Percentiles rank a stretch among this genome's conserved stretches.
These are phyloP conservation scores for Rhopalosiphum padi DNA, from an alignment of 1,140 invertebrate genomes.

Conservation along the genomic window DNA sequence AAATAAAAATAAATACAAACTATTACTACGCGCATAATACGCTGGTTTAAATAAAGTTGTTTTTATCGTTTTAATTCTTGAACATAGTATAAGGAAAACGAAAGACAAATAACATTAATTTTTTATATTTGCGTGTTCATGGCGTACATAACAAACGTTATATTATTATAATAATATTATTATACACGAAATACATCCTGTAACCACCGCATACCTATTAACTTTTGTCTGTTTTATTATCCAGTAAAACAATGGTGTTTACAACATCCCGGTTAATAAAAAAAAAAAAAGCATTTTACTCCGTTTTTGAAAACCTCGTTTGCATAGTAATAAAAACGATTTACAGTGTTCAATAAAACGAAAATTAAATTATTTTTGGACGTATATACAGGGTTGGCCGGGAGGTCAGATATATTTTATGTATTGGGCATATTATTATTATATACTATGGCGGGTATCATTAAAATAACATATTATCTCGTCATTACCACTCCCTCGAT, in stretches of 20 bases:
- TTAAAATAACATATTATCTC: neutral
- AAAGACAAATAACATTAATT: conserved; percentile 7
- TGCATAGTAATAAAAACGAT: neutral
- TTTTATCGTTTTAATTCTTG: neutral
- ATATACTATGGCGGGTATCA: too few species aligned
- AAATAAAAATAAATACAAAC: neutral
- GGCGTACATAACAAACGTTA: neutral
- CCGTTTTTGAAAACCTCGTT: neutral
- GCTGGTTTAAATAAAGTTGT: neutral
- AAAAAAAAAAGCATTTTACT: neutral
- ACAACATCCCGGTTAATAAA: neutral
- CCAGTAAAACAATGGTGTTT: neutral
- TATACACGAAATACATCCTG: neutral
- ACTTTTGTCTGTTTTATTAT: neutral
- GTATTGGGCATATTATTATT: too few species aligned
- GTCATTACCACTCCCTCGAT: neutral
- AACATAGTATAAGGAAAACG: neutral
- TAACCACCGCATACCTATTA: neutral
- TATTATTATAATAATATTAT: neutral
- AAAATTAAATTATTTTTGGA: neutral
- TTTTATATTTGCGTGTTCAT: neutral
- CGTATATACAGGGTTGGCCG: neutral
- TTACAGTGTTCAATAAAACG: neutral
- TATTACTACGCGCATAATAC: neutral
- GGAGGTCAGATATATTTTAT: neutral